phyloP scores from a whole-genome alignment of 2,113 vertebrate genomes.

The Sciurus niger region DNA sequence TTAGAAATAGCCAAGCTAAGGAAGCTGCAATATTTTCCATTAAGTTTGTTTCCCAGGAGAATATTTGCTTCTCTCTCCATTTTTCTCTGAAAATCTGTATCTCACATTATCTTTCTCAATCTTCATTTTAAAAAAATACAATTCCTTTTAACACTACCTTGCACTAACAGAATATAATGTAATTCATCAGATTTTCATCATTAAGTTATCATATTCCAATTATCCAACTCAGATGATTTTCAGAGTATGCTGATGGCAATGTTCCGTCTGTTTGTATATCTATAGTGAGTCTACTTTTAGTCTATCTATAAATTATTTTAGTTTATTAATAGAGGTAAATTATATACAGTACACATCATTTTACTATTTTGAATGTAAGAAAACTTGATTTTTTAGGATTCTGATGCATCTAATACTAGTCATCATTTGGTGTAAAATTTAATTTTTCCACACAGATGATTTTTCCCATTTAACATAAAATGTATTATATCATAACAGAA shows the following conservation, averaged over 20 bases:
- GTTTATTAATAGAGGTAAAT: not conserved
- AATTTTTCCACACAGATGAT: slow-evolving; percentile 50
- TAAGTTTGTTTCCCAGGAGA: not conserved
- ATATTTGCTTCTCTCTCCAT: not conserved
- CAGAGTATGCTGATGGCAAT: not conserved
- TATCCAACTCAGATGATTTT: slow-evolving; percentile 7
- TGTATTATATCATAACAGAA: slow-evolving; percentile 56
- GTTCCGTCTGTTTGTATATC: not conserved
- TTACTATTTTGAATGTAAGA: slow-evolving; percentile 45
- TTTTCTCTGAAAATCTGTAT: not conserved
- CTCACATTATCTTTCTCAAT: not conserved
- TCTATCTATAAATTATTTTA: not conserved
- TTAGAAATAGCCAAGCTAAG: not conserved
- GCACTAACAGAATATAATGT: not conserved
- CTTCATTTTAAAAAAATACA: not conserved
- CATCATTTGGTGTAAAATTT: slow-evolving; percentile 43
- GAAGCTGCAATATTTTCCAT: not conserved
- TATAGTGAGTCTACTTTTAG: not conserved
- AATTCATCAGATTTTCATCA: not conserved
- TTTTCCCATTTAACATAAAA: slow-evolving; percentile 47
- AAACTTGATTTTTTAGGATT: not conserved
- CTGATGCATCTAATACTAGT: not conserved
- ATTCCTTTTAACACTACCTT: not conserved
- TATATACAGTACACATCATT: not conserved
- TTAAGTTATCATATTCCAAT: not conserved